Base-by-base conservation (phyloP, 2,797 vertebrate genomes). In the Scleropages formosus region DNA sequence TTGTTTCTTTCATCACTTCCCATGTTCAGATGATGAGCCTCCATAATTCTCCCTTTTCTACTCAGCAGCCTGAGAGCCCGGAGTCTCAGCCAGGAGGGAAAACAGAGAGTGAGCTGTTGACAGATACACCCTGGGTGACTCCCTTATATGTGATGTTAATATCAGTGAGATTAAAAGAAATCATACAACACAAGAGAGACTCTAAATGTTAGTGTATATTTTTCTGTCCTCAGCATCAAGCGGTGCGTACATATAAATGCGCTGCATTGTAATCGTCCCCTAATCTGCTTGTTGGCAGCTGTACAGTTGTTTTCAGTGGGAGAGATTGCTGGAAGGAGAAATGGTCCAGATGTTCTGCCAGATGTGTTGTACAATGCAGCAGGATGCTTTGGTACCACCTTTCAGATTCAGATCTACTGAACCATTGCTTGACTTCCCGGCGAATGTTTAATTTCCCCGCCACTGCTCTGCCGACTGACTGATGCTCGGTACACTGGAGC, bases 291-390 rank as follows among this genome's bases (percentile, higher is more conserved):
- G 47, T 49, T 64, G 73, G 44, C 61, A 60, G 12, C 66, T 24
- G 24, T 13, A 18, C 15, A 24, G 59, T 61, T 18, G 18, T 64
- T 39, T 51, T 65, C 47, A 13, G 20, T 24, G 27, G 1, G 18
- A 16, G 26, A 74, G 13, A 24, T 47, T 31, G 73, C 24, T 51
- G 62, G 6, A 10, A 4, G 9, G 46, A 59, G 22, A 24, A 63
- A n/a, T 8, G 6, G 8, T 9, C 46, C 73, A 65, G 61, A 65
- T 65, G 73, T n/a, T 56, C 62, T 20, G n/a, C 44, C 73, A 74
- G 72, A 73, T 73, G 72, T 63, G 60, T 49, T 24, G 18, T 44
- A 13, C 11, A 47, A 60, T 22, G 39, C 44, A 18, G 39, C 20
- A 26, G 46, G 39, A 47, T 39, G n/a, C 31, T 10, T 46, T n/a